A percentile compares a stretch with the other conserved stretches of the same genome.
Conservation (phyloP, 2,113 vertebrate species). For the Stegostoma tigrinum region DNA sequence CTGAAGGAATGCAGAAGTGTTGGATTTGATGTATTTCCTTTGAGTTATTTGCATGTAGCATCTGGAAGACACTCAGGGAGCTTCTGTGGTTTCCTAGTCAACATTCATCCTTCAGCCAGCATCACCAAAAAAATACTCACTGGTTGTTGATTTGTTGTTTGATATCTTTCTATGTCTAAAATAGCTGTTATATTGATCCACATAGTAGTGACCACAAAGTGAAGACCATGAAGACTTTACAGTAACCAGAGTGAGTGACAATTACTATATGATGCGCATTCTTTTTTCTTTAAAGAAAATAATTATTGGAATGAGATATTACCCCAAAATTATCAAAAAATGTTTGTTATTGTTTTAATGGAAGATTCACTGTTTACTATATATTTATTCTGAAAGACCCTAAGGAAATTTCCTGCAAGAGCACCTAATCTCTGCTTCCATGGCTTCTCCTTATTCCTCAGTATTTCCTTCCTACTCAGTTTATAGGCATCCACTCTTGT, state of each 20-base stretch:
- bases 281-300: not conserved
- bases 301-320: not conserved
- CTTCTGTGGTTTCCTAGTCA: not conserved
- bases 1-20: not conserved
- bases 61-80: not conserved
- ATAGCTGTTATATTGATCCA: not conserved
- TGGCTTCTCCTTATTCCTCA: not conserved
- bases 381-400: not conserved
- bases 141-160: not conserved
- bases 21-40: not conserved
- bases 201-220: not conserved
- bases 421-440: not conserved
- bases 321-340: not conserved
- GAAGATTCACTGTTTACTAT: not conserved
- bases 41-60: not conserved
- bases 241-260: not conserved
- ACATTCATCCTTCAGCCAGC: not conserved
- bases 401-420: not conserved
- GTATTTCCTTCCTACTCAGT: not conserved
- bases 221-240: not conserved
- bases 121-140: not conserved
- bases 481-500: not conserved
- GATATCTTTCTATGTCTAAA: not conserved
- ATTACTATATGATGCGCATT: not conserved
- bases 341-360: not conserved